Conservation (phyloP, 1,140 invertebrate genomes). For the Ctenoplectra terminalis region DNA sequence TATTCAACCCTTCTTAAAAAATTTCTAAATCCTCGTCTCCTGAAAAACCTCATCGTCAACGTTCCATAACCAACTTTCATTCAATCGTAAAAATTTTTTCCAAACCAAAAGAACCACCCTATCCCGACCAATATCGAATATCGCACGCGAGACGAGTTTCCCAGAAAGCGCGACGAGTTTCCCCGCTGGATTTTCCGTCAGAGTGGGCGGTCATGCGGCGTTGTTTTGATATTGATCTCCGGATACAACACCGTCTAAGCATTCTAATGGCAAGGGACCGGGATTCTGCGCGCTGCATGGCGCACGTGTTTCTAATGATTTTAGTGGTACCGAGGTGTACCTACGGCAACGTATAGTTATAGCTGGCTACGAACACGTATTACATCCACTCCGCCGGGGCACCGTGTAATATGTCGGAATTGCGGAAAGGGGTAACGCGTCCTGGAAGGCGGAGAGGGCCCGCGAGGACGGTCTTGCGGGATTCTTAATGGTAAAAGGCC, state of each 20-base stretch:
- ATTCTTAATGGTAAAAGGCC: slow-evolving; percentile 80
- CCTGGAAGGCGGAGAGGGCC: slow-evolving; percentile 44
- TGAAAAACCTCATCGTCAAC: too few species aligned
- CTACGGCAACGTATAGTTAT: slow-evolving; percentile 72
- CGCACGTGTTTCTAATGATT: slow-evolving; percentile 81
- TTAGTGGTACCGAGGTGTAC: slow-evolving; percentile 77
- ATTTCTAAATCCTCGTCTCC: too few species aligned
- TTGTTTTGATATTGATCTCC: slow-evolving; percentile 81
- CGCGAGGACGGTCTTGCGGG: slow-evolving; percentile 76
- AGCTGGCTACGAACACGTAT: slow-evolving; percentile 70
- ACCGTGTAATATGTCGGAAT: slow-evolving; percentile 76
- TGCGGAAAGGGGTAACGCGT: slow-evolving; percentile 57
- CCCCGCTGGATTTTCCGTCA: slow-evolving; percentile 32
- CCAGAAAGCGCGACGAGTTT: not conserved
- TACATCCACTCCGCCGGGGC: slow-evolving; percentile 71
- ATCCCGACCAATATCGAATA: not conserved
- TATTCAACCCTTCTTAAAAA: too few species aligned
- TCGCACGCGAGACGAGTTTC: not conserved
- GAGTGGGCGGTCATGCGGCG: slow-evolving; percentile 58
- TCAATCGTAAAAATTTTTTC: too few species aligned
- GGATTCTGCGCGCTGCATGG: slow-evolving; percentile 73
- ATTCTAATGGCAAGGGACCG: slow-evolving; percentile 74
- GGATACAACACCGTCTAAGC: slow-evolving; percentile 76
- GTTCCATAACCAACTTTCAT: too few species aligned
- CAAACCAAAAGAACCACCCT: too few species aligned